phyloP scores from a whole-genome alignment of 2,113 vertebrate genomes.

The Grantiella picta region DNA sequence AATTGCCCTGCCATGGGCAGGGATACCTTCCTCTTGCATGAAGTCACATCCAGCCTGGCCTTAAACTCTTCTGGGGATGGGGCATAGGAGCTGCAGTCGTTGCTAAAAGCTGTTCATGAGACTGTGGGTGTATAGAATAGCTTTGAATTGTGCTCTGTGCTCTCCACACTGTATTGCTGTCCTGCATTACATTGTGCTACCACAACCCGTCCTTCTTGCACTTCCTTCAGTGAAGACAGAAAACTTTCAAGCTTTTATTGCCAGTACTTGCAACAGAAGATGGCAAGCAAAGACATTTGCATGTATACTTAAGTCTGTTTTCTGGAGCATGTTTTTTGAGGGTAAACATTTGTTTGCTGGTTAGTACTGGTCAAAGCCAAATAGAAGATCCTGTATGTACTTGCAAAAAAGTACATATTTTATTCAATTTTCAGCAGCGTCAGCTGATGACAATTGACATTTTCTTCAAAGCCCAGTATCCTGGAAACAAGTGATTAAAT shows the following conservation, averaged over 20 bases:
- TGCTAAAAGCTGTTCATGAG: not conserved
- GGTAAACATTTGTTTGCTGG: not conserved
- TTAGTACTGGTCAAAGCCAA: not conserved
- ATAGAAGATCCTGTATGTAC: not conserved
- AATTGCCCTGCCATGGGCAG: not conserved
- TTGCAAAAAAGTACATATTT: not conserved
- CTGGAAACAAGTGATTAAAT: not conserved
- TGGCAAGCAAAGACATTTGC: not conserved
- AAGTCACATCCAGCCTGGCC: not conserved
- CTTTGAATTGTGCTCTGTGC: not conserved
- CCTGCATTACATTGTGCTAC: not conserved
- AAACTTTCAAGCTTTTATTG: not conserved
- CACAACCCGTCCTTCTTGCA: not conserved
- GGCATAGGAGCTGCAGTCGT: not conserved
- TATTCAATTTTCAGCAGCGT: not conserved
- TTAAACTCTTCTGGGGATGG: not conserved
- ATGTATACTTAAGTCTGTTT: not conserved
- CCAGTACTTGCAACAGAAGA: not conserved
- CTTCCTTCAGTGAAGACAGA: not conserved
- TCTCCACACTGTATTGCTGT: not conserved
- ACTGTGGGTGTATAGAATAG: not conserved
- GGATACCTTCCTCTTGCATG: not conserved
- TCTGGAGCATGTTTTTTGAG: not conserved
- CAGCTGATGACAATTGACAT: not conserved
- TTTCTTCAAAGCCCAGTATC: not conserved